phyloP scores from a whole-genome alignment of 2,797 vertebrate species.

The Peromyscus melanophrys region DNA sequence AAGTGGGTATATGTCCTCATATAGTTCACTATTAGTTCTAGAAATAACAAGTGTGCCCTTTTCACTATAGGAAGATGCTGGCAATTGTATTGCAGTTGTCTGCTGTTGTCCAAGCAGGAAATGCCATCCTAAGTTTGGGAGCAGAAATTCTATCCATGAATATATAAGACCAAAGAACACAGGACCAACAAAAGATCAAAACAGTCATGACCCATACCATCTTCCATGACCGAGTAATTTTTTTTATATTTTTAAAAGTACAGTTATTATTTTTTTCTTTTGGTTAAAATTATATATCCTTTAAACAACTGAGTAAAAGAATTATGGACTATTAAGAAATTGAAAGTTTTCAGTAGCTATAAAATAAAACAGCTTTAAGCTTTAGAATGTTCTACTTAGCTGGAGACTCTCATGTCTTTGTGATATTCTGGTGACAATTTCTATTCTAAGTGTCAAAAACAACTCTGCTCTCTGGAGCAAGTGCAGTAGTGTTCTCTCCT shows the following conservation, averaged over 20 bases:
- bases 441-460: slow-evolving; percentile 92
- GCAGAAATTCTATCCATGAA: background rate
- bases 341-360: slow-evolving; percentile 83
- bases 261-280: slow-evolving; percentile 54
- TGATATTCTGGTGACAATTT: slow-evolving; percentile 92
- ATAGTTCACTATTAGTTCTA: background rate
- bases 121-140: background rate
- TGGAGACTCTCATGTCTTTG: slow-evolving; percentile 87
- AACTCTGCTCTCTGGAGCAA: slow-evolving; percentile 89
- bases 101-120: background rate
- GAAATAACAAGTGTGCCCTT: background rate
- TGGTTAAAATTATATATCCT: slow-evolving; percentile 57
- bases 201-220: background rate
- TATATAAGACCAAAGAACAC: slow-evolving; percentile 19
- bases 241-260: slow-evolving; percentile 76
- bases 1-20: background rate
- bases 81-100: background rate
- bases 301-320: slow-evolving; percentile 84
- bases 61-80: background rate
- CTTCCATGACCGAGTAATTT: slow-evolving; percentile 59
- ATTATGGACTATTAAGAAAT: slow-evolving; percentile 82
- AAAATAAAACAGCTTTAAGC: slow-evolving; percentile 86
- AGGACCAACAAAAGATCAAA: slow-evolving; percentile 9
- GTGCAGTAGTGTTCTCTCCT: slow-evolving; percentile 90
- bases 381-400: slow-evolving; percentile 85